Evolutionary conservation across 2,888 invertebrate genomes (phyloP), one percentile per base, ranked within the genome.

Genomic region (Eucera pruinosa): DNA sequence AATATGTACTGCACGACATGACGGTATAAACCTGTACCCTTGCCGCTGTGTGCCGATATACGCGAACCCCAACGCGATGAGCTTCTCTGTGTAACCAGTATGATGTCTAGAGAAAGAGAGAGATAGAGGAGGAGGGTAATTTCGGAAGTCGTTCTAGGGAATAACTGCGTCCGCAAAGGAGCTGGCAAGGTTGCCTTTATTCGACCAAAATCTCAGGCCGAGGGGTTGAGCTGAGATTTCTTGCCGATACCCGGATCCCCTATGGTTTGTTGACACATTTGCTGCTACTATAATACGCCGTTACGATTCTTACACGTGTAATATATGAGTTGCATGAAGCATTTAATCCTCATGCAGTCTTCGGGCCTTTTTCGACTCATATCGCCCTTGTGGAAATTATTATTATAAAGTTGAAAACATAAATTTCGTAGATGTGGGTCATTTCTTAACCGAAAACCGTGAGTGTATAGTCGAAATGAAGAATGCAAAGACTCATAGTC

Each of bases 81-180:
- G 41, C 11, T 33, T 20, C 27, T 39, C 41, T 23, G 48, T 43
- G 57, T 41, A 50, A 43, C 50, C 15, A 36, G 2, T 36, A 33
- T 4, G 25, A 5, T 20, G 48, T 48, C 43, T 48, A 4, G 39
- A 11, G 55, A 48, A n/a, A 39, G 39, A 48, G 23, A 41, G 23
- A 45, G 52, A 18, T 36, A 36, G 36, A n/a, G 23, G 15, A 18
- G n/a, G 3, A 18, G 2, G 50, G 75, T 55, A 77, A 78, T 78
- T 78, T 70, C 70, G 77, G 70, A 61, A 78, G 77, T 65, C 78
- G 61, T 78, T 64, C 54, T 70, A 13, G 65, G 55, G 60, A 77
- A 52, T 76, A 76, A 78, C 77, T 41, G 43, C 55, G 54, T 57
- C 78, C 78, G 78, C 77, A 78, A 77, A 77, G 78, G 78, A 77